Percentiles rank a stretch among this genome's conserved stretches.
These are phyloP conservation scores for Megaceryle torquata DNA, from an alignment of 2,113 vertebrate species.

Conservation along the genomic window DNA sequence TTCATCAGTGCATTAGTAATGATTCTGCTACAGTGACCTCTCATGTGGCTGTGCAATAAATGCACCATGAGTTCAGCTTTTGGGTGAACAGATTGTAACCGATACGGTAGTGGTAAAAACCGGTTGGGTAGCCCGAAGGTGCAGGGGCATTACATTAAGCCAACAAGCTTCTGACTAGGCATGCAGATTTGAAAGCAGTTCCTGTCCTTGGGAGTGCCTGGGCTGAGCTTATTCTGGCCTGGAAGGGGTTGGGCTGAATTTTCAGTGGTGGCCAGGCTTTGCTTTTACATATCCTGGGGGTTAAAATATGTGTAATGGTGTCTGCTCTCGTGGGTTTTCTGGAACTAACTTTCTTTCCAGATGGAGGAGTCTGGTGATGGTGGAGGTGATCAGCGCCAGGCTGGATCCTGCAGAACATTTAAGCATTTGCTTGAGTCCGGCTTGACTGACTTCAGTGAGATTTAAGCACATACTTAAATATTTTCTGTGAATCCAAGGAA, in stretches of 20 bases:
- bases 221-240: constrained; percentile 17
- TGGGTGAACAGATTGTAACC: constrained; percentile 16
- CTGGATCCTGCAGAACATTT: constrained; percentile 23
- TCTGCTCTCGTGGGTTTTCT: not conserved
- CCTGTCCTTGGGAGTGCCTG: not conserved
- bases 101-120: constrained; percentile 8
- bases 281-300: not conserved
- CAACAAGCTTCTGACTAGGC: constrained; percentile 4
- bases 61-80: not conserved
- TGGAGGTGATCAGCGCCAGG: not conserved
- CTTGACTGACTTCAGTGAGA: not conserved
- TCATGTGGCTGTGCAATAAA: constrained; percentile 20
- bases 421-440: not conserved
- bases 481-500: not conserved
- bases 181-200: not conserved
- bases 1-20: constrained; percentile 25
- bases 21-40: not conserved
- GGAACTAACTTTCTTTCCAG: constrained; percentile 43
- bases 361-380: constrained; percentile 28
- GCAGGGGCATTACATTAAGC: constrained; percentile 7
- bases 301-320: not conserved
- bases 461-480: constrained; percentile 19
- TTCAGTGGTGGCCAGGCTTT: constrained; percentile 8
- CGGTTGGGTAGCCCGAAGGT: not conserved
- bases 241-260: not conserved